Evolutionary conservation across 2,888 invertebrate genomes (phyloP).

Genomic region (Himalopsyche kuldschensis): DNA sequence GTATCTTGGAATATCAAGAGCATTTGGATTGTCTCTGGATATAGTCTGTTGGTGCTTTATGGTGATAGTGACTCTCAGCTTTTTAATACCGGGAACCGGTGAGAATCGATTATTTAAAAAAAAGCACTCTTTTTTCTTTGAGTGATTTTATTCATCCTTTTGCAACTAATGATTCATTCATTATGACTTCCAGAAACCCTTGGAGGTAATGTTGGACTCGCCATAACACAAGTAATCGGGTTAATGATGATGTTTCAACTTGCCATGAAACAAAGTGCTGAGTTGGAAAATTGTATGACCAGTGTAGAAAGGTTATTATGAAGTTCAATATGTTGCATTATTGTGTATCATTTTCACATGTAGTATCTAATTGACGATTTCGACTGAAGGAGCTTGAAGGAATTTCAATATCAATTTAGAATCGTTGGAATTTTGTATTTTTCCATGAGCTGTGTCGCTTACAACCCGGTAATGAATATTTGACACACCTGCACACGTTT

Average conservation of each 20-base stretch:
- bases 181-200: conserved; percentile 50
- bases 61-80: conserved; percentile 67
- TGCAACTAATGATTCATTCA: background rate
- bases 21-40: conserved; percentile 69
- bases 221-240: conserved; percentile 77
- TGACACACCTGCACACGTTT: too few relatives aligned
- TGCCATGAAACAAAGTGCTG: conserved; percentile 91
- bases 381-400: too few relatives aligned
- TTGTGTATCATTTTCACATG: background rate
- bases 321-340: background rate
- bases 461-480: too few relatives aligned
- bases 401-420: too few relatives aligned
- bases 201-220: conserved; percentile 76
- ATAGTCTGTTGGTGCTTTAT: conserved; percentile 66
- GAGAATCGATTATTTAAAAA: conserved; percentile 37
- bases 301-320: conserved; percentile 74
- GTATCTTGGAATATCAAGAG: conserved; percentile 65
- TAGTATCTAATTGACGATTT: too few relatives aligned
- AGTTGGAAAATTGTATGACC: conserved; percentile 85
- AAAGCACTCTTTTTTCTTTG: background rate
- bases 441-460: too few relatives aligned
- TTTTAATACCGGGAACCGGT: conserved; percentile 49
- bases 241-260: conserved; percentile 81
- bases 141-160: background rate
- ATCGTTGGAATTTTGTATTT: too few relatives aligned